Evolutionary conservation across 2,888 invertebrate genomes (phyloP).

Genomic region (Sphaerophoria taeniata): DNA sequence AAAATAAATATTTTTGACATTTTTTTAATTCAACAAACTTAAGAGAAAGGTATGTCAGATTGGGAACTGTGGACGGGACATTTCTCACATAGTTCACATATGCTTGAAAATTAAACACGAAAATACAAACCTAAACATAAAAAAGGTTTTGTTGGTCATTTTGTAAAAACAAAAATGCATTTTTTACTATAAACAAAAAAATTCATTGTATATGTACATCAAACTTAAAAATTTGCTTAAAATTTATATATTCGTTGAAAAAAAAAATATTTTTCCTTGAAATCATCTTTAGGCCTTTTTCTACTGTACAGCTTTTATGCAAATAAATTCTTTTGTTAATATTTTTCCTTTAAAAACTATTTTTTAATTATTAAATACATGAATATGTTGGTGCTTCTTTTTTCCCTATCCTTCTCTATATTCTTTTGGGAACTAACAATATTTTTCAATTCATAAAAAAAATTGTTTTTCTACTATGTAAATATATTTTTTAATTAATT

Average conservation of each 20-base stretch:
- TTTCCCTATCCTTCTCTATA: slow-evolving; percentile 58
- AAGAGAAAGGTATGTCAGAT: slow-evolving; percentile 85
- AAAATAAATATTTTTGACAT: slow-evolving; percentile 58
- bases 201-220: slow-evolving; percentile 76
- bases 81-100: slow-evolving; percentile 86
- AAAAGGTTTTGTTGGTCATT: slow-evolving; percentile 77
- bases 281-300: slow-evolving; percentile 57
- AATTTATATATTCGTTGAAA: slow-evolving; percentile 37
- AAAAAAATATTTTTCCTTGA: slow-evolving; percentile 51
- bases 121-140: slow-evolving; percentile 59
- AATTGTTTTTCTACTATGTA: slow-evolving; percentile 55
- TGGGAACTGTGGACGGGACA: slow-evolving; percentile 91
- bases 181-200: slow-evolving; percentile 51
- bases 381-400: slow-evolving; percentile 73
- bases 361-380: slow-evolving; percentile 45
- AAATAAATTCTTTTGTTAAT: slow-evolving; percentile 64
- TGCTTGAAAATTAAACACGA: slow-evolving; percentile 76
- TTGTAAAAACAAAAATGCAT: slow-evolving; percentile 67
- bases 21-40: slow-evolving; percentile 69
- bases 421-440: slow-evolving; percentile 70
- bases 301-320: slow-evolving; percentile 64
- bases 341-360: slow-evolving; percentile 58
- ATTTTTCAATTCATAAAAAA: slow-evolving; percentile 42
- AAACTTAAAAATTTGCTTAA: slow-evolving; percentile 67
- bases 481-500: slow-evolving; percentile 38